Evolutionary conservation across 2,113 vertebrate species (phyloP).

Genomic region (Rhadina sibilatrix): DNA sequence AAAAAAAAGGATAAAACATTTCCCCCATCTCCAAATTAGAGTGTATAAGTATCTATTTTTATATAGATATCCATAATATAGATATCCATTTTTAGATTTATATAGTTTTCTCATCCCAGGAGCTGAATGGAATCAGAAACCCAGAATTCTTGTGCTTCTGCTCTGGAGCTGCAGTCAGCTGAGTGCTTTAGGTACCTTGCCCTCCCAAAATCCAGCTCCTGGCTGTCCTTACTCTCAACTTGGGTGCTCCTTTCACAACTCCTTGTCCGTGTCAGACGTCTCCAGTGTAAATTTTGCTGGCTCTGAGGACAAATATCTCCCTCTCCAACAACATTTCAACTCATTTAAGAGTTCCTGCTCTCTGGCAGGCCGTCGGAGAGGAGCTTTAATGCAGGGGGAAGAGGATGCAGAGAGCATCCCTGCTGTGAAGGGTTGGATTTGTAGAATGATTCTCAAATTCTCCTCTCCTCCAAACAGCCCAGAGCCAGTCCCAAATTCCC

Average conservation of each 20-base stretch:
- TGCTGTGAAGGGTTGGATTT: background rate
- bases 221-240: background rate
- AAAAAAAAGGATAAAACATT: background rate
- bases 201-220: background rate
- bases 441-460: background rate
- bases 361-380: background rate
- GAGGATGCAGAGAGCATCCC: background rate
- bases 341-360: background rate
- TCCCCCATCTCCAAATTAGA: background rate
- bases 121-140: background rate
- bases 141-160: background rate
- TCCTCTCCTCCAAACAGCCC: conserved; percentile 30
- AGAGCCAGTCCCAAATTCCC: background rate
- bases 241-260: background rate
- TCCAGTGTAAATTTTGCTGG: background rate
- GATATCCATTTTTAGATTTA: conserved; percentile 2
- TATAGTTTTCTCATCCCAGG: background rate
- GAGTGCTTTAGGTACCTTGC: background rate
- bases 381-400: background rate
- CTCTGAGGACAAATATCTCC: background rate
- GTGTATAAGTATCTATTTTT: background rate
- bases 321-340: background rate
- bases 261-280: background rate
- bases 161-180: background rate
- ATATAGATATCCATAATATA: background rate